Base-by-base conservation (phyloP, 1,140 invertebrate species). In the Dreissena polymorpha region DNA sequence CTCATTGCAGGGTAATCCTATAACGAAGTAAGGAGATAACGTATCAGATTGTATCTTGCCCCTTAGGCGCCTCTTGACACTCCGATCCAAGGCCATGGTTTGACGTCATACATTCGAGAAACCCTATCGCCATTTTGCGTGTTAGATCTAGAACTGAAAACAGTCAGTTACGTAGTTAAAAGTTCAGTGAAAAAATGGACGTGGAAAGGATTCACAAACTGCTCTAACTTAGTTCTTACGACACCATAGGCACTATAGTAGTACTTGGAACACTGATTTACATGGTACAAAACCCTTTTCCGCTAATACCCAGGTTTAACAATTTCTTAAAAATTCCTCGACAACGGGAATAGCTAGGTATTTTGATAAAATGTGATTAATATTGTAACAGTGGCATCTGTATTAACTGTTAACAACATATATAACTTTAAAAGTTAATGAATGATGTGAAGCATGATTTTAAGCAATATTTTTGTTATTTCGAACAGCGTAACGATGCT, bases 181-280 rank as follows among this genome's bases (percentile, higher is more conserved):
- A 57, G 68, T 68, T 65, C 60, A 69, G 68, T 67, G 71, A 68
- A 70, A 29, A 80, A 63, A 27, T 80, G 78, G 78, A 80, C 78
- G 72, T 80, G 78, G 70, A 80, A 80, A 80, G 78, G 78, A 80
- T 80, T 80, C 78, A 69, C 68, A 80, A 80, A 53, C 60, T 72
- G 50, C 68, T 63, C 53, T 55, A 57, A 68, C 60, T 71, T 60
- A 63, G 69, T 65, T 64, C 78, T 64, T 80, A 71, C 70, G 55
- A 80, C 25, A 72, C 67, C 65, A 71, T 55, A 80, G 78, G 78
- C 78, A 21, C 29, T 72, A 27, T 29, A 7, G 60, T 60, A 70
- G 49, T 39, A 63, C 18, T 18, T 71, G 68, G 78, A 80, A 70
- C 78, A 71, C 70, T 71, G 70, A 39, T 80, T 51, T 80, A 64